Percentiles rank a stretch among this genome's conserved stretches.
Conservation (phyloP, 2,113 vertebrate genomes). For the Tetrax tetrax region DNA sequence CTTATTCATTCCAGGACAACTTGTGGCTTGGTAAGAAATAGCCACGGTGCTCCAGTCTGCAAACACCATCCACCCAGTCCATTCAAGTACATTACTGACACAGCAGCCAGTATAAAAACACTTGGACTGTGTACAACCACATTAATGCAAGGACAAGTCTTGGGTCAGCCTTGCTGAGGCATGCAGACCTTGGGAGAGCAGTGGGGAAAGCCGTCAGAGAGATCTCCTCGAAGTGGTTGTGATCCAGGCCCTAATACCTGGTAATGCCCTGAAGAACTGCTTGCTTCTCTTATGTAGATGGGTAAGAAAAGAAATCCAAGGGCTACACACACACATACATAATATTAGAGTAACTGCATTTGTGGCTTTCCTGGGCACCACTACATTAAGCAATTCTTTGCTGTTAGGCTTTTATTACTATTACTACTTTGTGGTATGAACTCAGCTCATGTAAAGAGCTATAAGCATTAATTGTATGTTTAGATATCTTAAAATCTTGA, state of each 20-base stretch:
- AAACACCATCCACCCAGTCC: not conserved
- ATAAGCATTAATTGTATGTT: not conserved
- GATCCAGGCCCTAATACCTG: not conserved
- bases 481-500: not conserved
- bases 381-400: not conserved
- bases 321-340: not conserved
- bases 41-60: not conserved
- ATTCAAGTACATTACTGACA: not conserved
- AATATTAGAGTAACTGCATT: not conserved
- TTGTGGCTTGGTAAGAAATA: not conserved
- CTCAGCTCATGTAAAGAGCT: not conserved
- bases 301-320: not conserved
- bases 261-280: not conserved
- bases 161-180: not conserved
- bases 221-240: not conserved
- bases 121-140: fast-evolving
- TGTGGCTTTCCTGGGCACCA: not conserved
- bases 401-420: not conserved
- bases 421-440: not conserved
- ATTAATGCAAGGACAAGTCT: not conserved
- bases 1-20: not conserved
- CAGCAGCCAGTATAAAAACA: not conserved
- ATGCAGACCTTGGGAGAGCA: not conserved
- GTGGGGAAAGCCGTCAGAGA: not conserved
- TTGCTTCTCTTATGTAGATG: not conserved